Conservation (phyloP, 2,113 vertebrate genomes). For the Petromus typicus region DNA sequence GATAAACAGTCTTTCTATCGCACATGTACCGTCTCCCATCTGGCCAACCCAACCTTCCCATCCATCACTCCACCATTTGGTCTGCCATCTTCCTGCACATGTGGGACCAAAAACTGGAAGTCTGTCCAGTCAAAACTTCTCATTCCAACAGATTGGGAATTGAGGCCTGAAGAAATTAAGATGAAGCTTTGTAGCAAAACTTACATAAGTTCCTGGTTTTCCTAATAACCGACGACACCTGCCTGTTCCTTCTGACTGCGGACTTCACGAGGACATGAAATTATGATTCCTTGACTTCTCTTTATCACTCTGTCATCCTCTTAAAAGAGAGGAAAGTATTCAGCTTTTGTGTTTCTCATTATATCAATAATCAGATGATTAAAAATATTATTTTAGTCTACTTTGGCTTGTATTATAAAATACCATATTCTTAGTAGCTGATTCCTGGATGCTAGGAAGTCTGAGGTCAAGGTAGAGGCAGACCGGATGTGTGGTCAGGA, state of each 20-base stretch:
- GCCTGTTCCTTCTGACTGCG: neutral
- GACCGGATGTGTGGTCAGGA: neutral
- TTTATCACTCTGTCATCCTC: neutral
- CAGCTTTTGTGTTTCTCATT: neutral
- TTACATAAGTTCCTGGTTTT: neutral
- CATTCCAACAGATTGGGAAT: neutral
- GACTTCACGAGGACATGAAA: neutral
- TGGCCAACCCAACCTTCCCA: neutral
- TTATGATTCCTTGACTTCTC: neutral
- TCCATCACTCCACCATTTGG: neutral
- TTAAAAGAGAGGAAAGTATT: neutral
- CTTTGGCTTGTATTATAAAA: neutral
- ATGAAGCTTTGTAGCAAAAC: neutral
- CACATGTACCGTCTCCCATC: neutral
- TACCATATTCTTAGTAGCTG: neutral
- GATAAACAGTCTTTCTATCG: slow-evolving; percentile 8
- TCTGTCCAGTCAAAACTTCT: neutral
- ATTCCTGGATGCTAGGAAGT: neutral
- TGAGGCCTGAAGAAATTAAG: neutral
- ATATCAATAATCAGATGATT: neutral
- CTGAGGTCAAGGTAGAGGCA: neutral
- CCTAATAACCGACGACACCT: neutral
- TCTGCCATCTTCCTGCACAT: neutral
- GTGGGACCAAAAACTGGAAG: neutral
- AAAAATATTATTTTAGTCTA: neutral